Evolutionary conservation across 2,888 invertebrate genomes (phyloP), one percentile per base, ranked within the genome.

Genomic region (Cinara cedri): DNA sequence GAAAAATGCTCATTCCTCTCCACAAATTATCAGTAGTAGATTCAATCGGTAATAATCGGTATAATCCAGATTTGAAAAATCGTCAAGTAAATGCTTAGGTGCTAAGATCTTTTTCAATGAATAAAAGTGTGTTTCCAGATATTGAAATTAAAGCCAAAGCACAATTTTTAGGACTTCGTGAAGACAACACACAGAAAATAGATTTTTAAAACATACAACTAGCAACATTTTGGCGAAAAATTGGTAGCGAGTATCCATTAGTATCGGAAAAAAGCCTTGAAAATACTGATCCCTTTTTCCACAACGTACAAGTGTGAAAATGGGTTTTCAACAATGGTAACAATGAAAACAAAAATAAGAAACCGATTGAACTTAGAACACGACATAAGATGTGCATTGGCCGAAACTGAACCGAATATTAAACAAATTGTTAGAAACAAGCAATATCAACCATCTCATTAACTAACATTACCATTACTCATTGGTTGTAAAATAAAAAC

Each of bases 1-100:
- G n/a, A n/a, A n/a, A n/a, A n/a, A 66, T 49, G 21, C 24, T 24
- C 49, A 66, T 66, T 66, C 49, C 51, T 70, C 34, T 70, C 46
- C 70, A 54, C 34, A 54, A 34, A 70, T 70, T 42, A 70, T 70
- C 34, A 70, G 70, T 54, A 54, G 70, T 70, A 70, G 54, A 70
- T 70, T 70, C 70, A 54, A 70, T 54, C 19, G 4, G 54, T 55
- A 70, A 70, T n/a, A n/a, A n/a, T n/a, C n/a, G n/a, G 54, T 70
- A 70, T 70, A 34, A 54, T 70, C 42, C 42, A 19, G 70, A 70
- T 42, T 70, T 70, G 3, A 34, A 70, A 70, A 70, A 70, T 70
- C 54, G 54, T 24, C 72, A 72, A 57, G 24, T 60, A 60, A 72
- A 72, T 72, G 26, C 24, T 60, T 60, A 46, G 60, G 46, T 57